Evolutionary conservation across 30 jellyfish, hydroid and myxozoan genomes (phyloP).

Genomic region (Sanderia malayensis): DNA sequence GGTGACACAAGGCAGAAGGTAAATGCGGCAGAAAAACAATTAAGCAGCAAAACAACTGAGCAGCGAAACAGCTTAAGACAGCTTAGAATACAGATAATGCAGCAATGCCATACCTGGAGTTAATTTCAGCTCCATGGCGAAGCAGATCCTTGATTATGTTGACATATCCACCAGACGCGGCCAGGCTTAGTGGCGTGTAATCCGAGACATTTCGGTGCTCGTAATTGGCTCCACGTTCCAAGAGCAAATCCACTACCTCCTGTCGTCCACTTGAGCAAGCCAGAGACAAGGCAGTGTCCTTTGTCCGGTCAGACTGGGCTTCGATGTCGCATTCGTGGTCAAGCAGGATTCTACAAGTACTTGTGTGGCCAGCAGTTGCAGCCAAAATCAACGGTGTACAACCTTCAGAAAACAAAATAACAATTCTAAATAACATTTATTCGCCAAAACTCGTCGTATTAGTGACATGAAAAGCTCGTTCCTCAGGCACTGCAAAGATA

Average conservation of each 20-base stretch:
- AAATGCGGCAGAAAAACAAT: too few species aligned
- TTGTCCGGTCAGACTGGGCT: slow-evolving; percentile 98
- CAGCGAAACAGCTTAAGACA: too few species aligned
- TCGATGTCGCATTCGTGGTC: slow-evolving; percentile 94
- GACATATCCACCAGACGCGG: slow-evolving; percentile 99
- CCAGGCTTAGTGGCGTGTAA: slow-evolving; percentile 96
- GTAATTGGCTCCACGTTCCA: slow-evolving; percentile 73
- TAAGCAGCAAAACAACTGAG: too few species aligned
- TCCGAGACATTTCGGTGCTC: slow-evolving; percentile 98
- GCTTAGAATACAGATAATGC: too few species aligned
- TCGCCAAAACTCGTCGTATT: too few species aligned
- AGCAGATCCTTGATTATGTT: slow-evolving; percentile 88
- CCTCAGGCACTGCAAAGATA: too few species aligned
- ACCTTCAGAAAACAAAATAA: too few species aligned
- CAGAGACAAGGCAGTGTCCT: slow-evolving; percentile 96
- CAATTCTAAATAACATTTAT: too few species aligned
- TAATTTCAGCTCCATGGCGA: slow-evolving; percentile 97
- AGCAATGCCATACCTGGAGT: slow-evolving; percentile 95
- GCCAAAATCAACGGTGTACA: slow-evolving; percentile 95
- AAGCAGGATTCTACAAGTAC: slow-evolving; percentile 89
- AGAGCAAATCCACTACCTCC: slow-evolving; percentile 92
- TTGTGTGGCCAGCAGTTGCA: slow-evolving; percentile 99
- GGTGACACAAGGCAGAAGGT: too few species aligned
- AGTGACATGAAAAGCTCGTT: too few species aligned
- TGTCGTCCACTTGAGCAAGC: slow-evolving; percentile 99